Evolutionary conservation across 2,888 invertebrate species (phyloP), one percentile per base, ranked within the genome.

Genomic region (Lepidocyrtoides sp.): DNA sequence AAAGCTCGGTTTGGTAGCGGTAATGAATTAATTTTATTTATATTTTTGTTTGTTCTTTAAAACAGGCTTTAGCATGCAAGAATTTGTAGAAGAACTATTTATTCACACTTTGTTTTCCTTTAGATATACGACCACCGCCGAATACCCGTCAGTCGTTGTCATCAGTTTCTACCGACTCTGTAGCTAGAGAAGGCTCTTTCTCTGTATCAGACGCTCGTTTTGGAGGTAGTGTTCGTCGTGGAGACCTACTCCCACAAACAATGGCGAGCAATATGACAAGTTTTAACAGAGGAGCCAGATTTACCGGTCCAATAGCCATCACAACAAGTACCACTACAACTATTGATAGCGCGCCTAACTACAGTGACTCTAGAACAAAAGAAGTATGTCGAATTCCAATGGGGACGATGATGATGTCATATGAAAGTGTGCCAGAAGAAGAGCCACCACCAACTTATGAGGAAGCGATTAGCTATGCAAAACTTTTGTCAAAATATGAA

Each of bases 381-480:
- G 91, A 90, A 14, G 60, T 75, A 20, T 63, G 57, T 10, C 83
- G 83, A 36, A 77, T 77, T 77, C 77, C 77, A 29, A 29, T 75
- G 69, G 57, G 77, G 51, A 54, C 63, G 26, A 44, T 75, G 36
- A 72, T 72, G 72, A 44, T 77, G 51, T 14, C 48, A 7, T 48
- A 51, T 12, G 36, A 29, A 23, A 77, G n/a, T 26, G 51, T 51
- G 44, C 17, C 26, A 51, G 91, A 77, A 1, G 88, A 91, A n/a
- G 91, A 91, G 44, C 91, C 91, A 20, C 91, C 91, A 36, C 91
- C 91, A 29, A 72, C 77, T 1, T 91, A 91, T n/a, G 83, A 87
- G 20, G 91, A 91, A 51, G 91, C 91, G 8, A n/a, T 91, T 44
- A 88, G 77, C 79, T 91, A 83, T 36, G 82, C 87, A n/a, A 60